Conservation (phyloP, 1,140 invertebrate genomes). For the Ostrea denselamellosa region DNA sequence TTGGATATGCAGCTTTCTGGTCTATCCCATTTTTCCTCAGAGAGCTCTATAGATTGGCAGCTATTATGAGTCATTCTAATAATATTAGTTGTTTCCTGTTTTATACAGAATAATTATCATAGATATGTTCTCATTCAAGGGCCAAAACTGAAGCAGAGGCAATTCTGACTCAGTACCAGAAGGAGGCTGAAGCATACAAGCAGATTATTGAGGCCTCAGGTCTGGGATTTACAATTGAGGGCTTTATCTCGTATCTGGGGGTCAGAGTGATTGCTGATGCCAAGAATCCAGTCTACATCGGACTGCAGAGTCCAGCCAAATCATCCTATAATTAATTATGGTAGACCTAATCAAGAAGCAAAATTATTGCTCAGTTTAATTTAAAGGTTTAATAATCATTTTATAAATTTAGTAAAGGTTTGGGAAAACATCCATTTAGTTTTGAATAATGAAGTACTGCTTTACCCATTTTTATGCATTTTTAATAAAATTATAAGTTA, state of each 20-base stretch:
- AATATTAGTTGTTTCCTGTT: too few species aligned
- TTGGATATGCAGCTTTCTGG: too few species aligned
- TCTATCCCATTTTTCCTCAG: too few species aligned
- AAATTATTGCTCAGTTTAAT: too few species aligned
- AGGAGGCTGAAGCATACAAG: slow-evolving; percentile 73
- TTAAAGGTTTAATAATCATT: background rate
- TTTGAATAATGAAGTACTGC: background rate
- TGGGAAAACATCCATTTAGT: background rate
- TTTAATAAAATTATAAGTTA: background rate
- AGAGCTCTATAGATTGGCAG: too few species aligned
- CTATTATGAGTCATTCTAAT: too few species aligned
- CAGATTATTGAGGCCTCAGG: slow-evolving; percentile 64
- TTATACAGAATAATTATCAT: too few species aligned
- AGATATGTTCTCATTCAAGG: slow-evolving; percentile 64
- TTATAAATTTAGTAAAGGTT: background rate
- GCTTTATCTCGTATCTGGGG: slow-evolving; percentile 74
- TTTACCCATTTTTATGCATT: background rate
- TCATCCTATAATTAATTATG: slow-evolving; percentile 28
- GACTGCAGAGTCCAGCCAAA: slow-evolving; percentile 72
- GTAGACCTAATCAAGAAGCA: background rate
- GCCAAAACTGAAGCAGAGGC: slow-evolving; percentile 72
- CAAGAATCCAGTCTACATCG: slow-evolving; percentile 73
- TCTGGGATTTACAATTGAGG: slow-evolving; percentile 69
- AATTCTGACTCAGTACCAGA: slow-evolving; percentile 69
- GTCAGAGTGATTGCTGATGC: slow-evolving; percentile 72